Conservation (phyloP, 2,888 invertebrate genomes). For the Antitype chi region DNA sequence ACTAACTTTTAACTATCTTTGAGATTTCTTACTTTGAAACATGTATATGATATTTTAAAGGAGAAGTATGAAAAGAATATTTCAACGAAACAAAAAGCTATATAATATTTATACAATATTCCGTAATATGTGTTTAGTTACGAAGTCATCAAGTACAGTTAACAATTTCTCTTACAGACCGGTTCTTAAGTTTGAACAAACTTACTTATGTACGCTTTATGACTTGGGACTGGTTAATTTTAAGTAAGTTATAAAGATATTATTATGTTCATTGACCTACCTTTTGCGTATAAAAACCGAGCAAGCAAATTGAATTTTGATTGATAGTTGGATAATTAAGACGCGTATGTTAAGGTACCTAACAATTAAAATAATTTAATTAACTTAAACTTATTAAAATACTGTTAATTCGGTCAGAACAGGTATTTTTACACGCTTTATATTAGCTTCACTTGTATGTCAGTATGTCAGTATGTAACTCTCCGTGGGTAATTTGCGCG, state of each 20-base stretch:
- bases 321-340: conserved; percentile 11
- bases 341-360: background rate
- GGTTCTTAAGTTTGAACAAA: conserved; percentile 85
- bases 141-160: conserved; percentile 88
- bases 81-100: conserved; percentile 40
- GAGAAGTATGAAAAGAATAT: conserved; percentile 30
- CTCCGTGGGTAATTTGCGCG: too few species aligned
- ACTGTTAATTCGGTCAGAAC: too few species aligned
- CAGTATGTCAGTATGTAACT: too few species aligned
- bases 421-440: too few species aligned
- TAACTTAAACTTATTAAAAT: too few species aligned
- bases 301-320: conserved; percentile 25
- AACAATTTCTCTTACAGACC: conserved; percentile 87
- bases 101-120: conserved; percentile 67
- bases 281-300: conserved; percentile 40
- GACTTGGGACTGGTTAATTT: conserved; percentile 77
- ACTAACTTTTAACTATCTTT: conserved; percentile 9
- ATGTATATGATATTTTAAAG: conserved; percentile 20
- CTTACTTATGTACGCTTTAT: conserved; percentile 83
- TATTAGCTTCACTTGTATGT: too few species aligned
- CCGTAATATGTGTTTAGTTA: conserved; percentile 84
- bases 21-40: conserved; percentile 18
- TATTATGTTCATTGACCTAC: conserved; percentile 67
- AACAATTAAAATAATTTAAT: background rate
- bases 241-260: conserved; percentile 72